phyloP scores from a whole-genome alignment of 2,797 vertebrate species.

The Tinamus major region DNA sequence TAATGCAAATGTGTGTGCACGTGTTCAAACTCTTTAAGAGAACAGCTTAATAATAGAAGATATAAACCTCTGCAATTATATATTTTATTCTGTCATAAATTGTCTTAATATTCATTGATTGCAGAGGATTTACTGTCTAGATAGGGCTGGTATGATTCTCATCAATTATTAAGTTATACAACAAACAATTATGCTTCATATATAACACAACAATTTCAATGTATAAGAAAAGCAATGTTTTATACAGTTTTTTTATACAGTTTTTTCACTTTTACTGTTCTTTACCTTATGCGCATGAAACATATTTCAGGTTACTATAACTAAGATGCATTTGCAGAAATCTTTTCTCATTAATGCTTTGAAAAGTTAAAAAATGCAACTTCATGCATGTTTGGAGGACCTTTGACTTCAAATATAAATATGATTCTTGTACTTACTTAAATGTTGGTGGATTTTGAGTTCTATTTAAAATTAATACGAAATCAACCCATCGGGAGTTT shows the following conservation, averaged over 20 bases:
- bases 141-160: background rate
- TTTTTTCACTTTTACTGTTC: background rate
- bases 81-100: background rate
- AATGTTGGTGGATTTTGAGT: background rate
- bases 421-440: background rate
- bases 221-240: fast-evolving
- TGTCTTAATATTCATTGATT: background rate
- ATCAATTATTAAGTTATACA: background rate
- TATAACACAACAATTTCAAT: background rate
- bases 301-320: background rate
- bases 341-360: background rate
- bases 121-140: background rate
- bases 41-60: background rate
- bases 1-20: background rate
- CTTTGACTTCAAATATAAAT: background rate
- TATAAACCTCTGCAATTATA: background rate
- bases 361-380: background rate
- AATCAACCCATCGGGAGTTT: background rate
- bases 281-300: background rate
- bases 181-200: background rate
- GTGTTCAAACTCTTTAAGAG: background rate
- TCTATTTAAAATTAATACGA: background rate
- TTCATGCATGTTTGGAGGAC: background rate
- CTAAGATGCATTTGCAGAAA: background rate
- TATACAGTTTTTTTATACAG: background rate